A percentile compares a stretch with the other conserved stretches of the same genome.
Conservation (phyloP, 2,113 vertebrate species). For the Bucco capensis region DNA sequence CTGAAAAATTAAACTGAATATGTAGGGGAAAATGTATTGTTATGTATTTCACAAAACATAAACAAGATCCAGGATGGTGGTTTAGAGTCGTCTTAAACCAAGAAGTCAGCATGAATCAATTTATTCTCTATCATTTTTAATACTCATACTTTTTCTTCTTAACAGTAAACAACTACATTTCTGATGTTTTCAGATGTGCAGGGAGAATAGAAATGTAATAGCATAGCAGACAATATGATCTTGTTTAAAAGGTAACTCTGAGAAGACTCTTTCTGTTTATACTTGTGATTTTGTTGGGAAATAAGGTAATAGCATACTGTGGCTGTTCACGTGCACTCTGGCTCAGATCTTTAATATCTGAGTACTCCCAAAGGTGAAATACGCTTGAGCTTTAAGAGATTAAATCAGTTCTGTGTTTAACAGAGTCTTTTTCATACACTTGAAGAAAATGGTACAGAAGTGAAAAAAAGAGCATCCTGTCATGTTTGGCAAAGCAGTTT, state of each 20-base stretch:
- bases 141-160: not conserved
- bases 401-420: not conserved
- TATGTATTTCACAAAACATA: not conserved
- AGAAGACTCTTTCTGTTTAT: not conserved
- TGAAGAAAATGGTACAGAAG: not conserved
- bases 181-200: not conserved
- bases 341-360: not conserved
- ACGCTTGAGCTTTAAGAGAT: not conserved
- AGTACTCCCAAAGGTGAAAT: not conserved
- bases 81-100: not conserved
- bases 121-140: not conserved
- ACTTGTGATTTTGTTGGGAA: not conserved
- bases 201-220: not conserved
- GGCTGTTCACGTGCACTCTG: not conserved
- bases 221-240: not conserved
- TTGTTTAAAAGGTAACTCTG: not conserved
- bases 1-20: not conserved
- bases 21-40: not conserved
- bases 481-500: not conserved
- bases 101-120: not conserved
- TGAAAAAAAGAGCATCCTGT: not conserved
- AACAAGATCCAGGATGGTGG: not conserved
- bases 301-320: not conserved
- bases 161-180: not conserved
- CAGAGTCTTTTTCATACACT: no score